Evolutionary conservation across 2,113 vertebrate genomes (phyloP), one percentile per base, ranked within the genome.

Genomic region (Gnathonemus echidnorhynchus): DNA sequence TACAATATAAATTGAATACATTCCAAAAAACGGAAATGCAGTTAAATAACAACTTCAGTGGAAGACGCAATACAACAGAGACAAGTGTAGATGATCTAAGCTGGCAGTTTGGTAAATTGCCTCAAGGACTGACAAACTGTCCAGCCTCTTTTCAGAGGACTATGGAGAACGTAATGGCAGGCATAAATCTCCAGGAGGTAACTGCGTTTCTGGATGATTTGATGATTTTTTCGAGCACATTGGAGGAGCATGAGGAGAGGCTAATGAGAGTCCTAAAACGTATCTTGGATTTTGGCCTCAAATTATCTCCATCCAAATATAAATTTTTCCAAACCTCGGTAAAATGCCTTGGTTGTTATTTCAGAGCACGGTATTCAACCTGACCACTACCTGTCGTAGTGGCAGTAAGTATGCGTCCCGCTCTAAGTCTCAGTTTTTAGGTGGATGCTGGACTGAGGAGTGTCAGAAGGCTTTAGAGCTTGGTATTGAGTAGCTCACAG

Each of bases 291-390:
- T 53, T 19, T 53, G 17, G 52, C 17, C 52, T 53, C 17, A 53
- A 5, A 53, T 53, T 53, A 53, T 53, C 91, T 0, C 52, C 74
- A n/a, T 74, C 87, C 31, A 91, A 90, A 49, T 88, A n/a, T 31
- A 87, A 42, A 0, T 74, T 90, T 35, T 74, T 56, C 8, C 91
- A 91, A 50, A 90, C 84, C 7, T 88, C 70, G n/a, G 90, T 90
- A n/a, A 66, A 45, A 13, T 88, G 53, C 31, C n/a, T 88, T 13
- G 49, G 49, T 13, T 87, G 45, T 45, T 56, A 56, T 56, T 56
- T 56, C 19, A 56, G 19, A 56, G 19, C 17, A 53, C 1, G 15
- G 50, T 53, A 24, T 90, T 13, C 49, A 85, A 46, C 17, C 83
- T 7, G 50, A 56, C 10, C 89, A 39, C 27, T 31, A 89, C 8